A percentile compares a stretch with the other conserved stretches of the same genome.
phyloP scores from a whole-genome alignment of 64 coral and sea anemone genomes.

The Cladopsammia gracilis region DNA sequence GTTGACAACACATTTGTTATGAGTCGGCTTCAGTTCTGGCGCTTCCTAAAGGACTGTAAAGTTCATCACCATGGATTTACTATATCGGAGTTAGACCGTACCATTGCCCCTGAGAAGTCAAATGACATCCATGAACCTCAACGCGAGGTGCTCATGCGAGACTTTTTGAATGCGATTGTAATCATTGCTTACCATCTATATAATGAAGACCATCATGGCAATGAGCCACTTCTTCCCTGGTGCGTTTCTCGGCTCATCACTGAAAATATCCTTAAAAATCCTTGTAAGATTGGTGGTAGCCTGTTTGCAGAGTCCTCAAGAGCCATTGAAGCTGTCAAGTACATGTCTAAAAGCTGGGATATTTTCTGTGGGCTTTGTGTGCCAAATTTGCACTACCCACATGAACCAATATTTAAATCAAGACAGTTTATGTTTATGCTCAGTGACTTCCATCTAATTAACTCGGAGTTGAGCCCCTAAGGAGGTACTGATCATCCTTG shows the following conservation, averaged over 20 bases:
- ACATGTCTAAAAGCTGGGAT: slow-evolving; percentile 68
- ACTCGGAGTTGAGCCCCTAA: slow-evolving; percentile 84
- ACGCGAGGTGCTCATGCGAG: slow-evolving; percentile 83
- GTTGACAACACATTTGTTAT: slow-evolving; percentile 97
- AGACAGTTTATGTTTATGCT: slow-evolving; percentile 95
- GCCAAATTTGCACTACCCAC: slow-evolving; percentile 45
- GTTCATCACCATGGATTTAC: slow-evolving; percentile 85
- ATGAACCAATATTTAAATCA: slow-evolving; percentile 81
- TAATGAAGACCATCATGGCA: slow-evolving; percentile 37
- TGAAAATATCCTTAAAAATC: slow-evolving; percentile 85
- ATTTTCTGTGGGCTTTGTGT: slow-evolving; percentile 76
- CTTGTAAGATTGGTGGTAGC: slow-evolving; percentile 78
- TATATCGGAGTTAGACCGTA: slow-evolving; percentile 77
- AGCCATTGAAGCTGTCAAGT: slow-evolving; percentile 80
- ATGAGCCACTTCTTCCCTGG: slow-evolving; percentile 61
- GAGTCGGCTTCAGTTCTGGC: slow-evolving; percentile 91
- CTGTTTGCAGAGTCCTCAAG: slow-evolving; percentile 75
- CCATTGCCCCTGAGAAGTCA: slow-evolving; percentile 53
- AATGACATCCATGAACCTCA: slow-evolving; percentile 81
- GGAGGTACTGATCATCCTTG: slow-evolving; percentile 85
- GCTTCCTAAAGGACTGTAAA: slow-evolving; percentile 94
- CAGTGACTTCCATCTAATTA: slow-evolving; percentile 86
- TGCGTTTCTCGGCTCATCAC: slow-evolving; percentile 89
- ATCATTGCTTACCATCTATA: slow-evolving; percentile 88
- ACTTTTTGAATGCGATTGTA: slow-evolving; percentile 92